Base-by-base conservation (phyloP, 2,797 vertebrate species). In the Neostethus bicornis region DNA sequence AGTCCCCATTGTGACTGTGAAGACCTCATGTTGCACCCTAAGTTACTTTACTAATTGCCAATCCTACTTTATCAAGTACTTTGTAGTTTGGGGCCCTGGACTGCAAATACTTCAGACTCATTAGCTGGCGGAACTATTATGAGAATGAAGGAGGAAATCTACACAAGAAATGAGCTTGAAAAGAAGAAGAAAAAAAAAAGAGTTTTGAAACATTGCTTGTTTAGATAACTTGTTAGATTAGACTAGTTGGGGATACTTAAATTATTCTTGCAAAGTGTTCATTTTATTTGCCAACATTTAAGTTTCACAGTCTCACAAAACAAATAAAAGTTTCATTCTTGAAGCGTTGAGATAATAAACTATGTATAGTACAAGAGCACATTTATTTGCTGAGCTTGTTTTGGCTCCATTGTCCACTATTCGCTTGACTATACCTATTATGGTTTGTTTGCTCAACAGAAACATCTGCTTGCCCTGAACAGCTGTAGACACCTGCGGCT, bases 391-490 rank as follows among this genome's bases (percentile, higher is more conserved):
- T 3, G 19, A 31, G 38, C 16, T 42, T n/a, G 2, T 38, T 49
- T 7, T 17, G 7, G 7, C 19, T 14, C 17, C n/a, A 4, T 25
- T 21, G 38, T 42, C 38, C 28, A 42, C 19, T 32, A 19, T 28
- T 19, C 53, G 12, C 21, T 31, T 14, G 3, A 42, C 4, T 21
- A 2, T 4, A 31, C 17, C 16, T n/a, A 1, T 4, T 2, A 16
- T 17, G 35, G n/a, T 11, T 51, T 51, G 21, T 38, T 39, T 51
- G 17, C 12, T 13, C 34, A 10, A 39, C 51, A 32, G 4, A n/a
- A 0, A 21, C 17, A 13, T 38, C 24, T 38, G 14, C 14, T 38
- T 12, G n/a, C 34, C 26, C 10, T 12, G 7, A n/a, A 17, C 7
- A 14, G 19, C 46, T 49, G 29, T 34, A 19, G 49, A 13, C 9